Evolutionary conservation across 2,888 invertebrate species (phyloP).

Genomic region (Chromoteleia sp.): DNA sequence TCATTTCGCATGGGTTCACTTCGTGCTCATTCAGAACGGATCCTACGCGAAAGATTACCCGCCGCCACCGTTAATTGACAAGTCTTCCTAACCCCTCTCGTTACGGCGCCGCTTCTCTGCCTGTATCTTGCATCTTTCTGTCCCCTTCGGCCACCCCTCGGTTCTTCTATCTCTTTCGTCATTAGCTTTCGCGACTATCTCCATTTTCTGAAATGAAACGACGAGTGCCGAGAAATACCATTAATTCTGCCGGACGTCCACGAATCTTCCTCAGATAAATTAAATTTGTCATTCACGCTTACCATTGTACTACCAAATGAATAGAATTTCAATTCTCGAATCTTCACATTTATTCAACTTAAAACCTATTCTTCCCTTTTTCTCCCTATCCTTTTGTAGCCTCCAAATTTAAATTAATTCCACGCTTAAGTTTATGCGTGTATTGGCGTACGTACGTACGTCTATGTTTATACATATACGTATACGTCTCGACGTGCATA

Average conservation of each 20-base stretch:
- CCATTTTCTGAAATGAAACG: conserved; percentile 56
- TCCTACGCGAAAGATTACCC: conserved; percentile 81
- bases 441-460: too few relatives aligned
- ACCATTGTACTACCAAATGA: conserved; percentile 58
- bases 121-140: conserved; percentile 67
- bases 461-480: too few relatives aligned
- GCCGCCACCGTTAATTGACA: conserved; percentile 80
- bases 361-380: not conserved
- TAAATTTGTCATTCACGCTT: conserved; percentile 66
- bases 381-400: not conserved
- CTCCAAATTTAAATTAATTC: too few relatives aligned
- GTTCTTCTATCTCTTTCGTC: conserved; percentile 59
- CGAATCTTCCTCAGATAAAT: conserved; percentile 66
- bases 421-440: too few relatives aligned
- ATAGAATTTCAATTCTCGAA: conserved; percentile 61
- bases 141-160: conserved; percentile 25
- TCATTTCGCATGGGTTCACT: conserved; percentile 75
- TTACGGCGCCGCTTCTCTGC: conserved; percentile 62
- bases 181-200: conserved; percentile 58
- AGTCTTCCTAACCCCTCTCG: conserved; percentile 73
- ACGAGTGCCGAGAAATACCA: conserved; percentile 71
- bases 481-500: too few relatives aligned
- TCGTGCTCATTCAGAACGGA: conserved; percentile 77
- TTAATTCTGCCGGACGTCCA: conserved; percentile 72
- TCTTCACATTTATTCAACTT: conserved; percentile 50